Evolutionary conservation across 1,140 invertebrate genomes (phyloP).

Genomic region (Drosophila grimshawi): DNA sequence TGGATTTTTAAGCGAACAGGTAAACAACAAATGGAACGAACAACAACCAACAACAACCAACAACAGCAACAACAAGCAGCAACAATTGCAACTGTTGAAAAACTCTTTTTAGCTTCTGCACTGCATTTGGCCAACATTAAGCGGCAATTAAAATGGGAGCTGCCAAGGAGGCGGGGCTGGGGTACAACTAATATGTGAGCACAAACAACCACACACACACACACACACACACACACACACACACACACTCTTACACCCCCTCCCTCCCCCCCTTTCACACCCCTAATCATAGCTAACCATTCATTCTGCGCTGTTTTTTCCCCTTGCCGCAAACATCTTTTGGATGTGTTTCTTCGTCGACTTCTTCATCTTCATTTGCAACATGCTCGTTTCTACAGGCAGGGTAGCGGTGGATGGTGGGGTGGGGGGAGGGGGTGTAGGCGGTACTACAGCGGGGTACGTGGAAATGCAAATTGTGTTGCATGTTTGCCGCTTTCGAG

Average conservation of each 20-base stretch:
- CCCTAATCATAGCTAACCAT: neutral
- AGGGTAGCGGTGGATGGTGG: neutral
- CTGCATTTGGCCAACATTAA: slow-evolving; percentile 43
- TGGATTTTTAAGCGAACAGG: slow-evolving; percentile 47
- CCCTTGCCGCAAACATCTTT: neutral
- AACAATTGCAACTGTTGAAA: slow-evolving; percentile 6
- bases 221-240: neutral
- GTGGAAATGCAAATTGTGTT: slow-evolving; percentile 52
- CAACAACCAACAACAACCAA: slow-evolving; percentile 11
- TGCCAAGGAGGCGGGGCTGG: slow-evolving; percentile 12
- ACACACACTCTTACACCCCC: neutral
- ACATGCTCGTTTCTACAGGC: slow-evolving; percentile 10
- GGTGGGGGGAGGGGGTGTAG: neutral
- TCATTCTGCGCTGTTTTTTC: neutral
- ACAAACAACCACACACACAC: neutral
- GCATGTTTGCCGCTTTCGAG: slow-evolving; percentile 50
- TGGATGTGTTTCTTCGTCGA: neutral
- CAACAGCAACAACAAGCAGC: slow-evolving; percentile 10
- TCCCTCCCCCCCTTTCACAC: neutral
- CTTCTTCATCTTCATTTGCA: slow-evolving; percentile 6
- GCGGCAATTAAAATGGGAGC: slow-evolving; percentile 48
- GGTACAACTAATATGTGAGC: slow-evolving; percentile 4
- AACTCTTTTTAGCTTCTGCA: slow-evolving; percentile 29
- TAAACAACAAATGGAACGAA: slow-evolving; percentile 35
- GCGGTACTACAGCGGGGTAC: neutral